phyloP scores from a whole-genome alignment of 1,140 invertebrate genomes.

The Bombus affinis region DNA sequence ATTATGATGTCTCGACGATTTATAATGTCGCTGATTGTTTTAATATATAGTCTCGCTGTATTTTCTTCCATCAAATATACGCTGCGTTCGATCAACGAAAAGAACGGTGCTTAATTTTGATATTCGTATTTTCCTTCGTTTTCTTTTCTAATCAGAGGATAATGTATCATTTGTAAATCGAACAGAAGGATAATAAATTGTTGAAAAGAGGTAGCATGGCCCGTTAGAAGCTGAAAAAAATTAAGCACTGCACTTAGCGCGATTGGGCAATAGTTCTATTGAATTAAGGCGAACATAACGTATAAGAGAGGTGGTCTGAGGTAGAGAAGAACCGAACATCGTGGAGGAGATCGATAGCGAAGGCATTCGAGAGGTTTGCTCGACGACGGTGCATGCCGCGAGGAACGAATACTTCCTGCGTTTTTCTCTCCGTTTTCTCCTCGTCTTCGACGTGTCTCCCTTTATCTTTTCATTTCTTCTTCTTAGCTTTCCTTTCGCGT shows the following conservation, averaged over 20 bases:
- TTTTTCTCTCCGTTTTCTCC: slow-evolving; percentile 8
- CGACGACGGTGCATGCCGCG: slow-evolving; percentile 42
- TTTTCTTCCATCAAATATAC: not conserved
- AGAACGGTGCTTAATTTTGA: not conserved
- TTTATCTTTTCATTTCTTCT: not conserved
- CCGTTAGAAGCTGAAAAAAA: not conserved
- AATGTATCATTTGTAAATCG: not conserved
- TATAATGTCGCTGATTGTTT: no score
- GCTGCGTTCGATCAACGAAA: not conserved
- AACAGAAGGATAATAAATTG: slow-evolving; percentile 9
- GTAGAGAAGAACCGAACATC: slow-evolving; percentile 48
- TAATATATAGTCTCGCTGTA: no score
- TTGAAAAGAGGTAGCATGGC: not conserved
- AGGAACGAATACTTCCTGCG: not conserved
- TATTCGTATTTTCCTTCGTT: no score
- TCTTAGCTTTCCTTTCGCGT: not conserved
- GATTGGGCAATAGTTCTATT: slow-evolving; percentile 50
- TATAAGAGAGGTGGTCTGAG: slow-evolving; percentile 9
- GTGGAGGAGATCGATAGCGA: slow-evolving; percentile 58
- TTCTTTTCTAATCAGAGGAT: not conserved
- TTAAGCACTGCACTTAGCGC: slow-evolving; percentile 53
- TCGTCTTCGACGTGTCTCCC: not conserved
- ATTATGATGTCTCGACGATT: no score
- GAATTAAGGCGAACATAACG: slow-evolving; percentile 30
- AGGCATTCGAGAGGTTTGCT: slow-evolving; percentile 53